Conservation (phyloP, 1,140 invertebrate genomes). For the Hydropsyche tenuis region DNA sequence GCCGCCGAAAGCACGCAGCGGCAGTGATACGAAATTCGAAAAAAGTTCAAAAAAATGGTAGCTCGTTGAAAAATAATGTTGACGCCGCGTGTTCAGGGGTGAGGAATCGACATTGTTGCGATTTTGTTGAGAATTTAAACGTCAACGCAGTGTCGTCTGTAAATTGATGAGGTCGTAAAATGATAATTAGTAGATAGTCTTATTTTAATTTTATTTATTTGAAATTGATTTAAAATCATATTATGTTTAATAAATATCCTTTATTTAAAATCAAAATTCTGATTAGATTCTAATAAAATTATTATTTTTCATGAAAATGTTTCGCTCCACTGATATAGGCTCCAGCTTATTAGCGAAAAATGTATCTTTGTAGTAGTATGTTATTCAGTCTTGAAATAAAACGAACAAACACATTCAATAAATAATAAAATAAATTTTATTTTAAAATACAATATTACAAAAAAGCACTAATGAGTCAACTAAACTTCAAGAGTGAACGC, state of each 20-base stretch:
- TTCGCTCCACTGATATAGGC: conserved; percentile 27
- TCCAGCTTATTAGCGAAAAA: conserved; percentile 43
- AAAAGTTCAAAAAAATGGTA: conserved; percentile 39
- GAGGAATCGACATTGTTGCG: not conserved
- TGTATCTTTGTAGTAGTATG: conserved; percentile 37
- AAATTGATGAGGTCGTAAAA: too few relatives aligned
- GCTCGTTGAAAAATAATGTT: conserved; percentile 45
- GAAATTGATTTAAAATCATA: too few relatives aligned
- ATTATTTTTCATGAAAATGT: not conserved
- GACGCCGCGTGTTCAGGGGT: conserved; percentile 29
- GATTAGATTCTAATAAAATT: too few relatives aligned
- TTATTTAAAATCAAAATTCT: too few relatives aligned
- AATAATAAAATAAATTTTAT: conserved; percentile 1
- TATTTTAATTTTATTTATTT: too few relatives aligned
- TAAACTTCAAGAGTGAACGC: too few relatives aligned
- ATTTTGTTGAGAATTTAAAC: not conserved
- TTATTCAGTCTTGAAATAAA: conserved; percentile 19
- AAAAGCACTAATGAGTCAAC: too few relatives aligned
- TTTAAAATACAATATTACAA: too few relatives aligned
- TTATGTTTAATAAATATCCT: too few relatives aligned
- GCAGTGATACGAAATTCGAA: conserved; percentile 48
- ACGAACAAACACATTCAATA: not conserved
- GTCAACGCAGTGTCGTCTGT: not conserved
- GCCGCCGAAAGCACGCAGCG: conserved; percentile 46
- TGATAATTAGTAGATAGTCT: too few relatives aligned